These are phyloP conservation scores for Whitmania pigra DNA, from an alignment of 1,140 invertebrate genomes.

Conservation along the genomic window DNA sequence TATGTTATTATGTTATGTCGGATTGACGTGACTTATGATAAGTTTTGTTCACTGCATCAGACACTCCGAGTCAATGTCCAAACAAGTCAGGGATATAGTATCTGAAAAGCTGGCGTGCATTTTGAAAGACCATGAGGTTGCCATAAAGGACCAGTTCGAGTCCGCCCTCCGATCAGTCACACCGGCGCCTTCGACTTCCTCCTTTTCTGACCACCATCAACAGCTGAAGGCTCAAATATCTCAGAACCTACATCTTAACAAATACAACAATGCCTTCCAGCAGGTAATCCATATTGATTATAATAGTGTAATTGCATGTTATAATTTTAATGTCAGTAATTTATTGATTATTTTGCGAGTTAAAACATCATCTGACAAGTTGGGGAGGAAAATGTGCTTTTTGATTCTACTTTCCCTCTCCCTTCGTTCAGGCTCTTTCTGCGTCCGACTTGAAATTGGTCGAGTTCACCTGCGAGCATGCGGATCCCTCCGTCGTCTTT, in stretches of 20 bases:
- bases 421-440: slow-evolving; percentile 58
- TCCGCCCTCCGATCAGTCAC: slow-evolving; percentile 55
- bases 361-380: too few species aligned
- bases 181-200: slow-evolving; percentile 49
- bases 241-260: slow-evolving; percentile 57
- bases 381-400: too few species aligned
- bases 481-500: slow-evolving; percentile 64
- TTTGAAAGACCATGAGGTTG: slow-evolving; percentile 49
- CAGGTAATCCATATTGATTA: slow-evolving; percentile 34
- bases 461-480: slow-evolving; percentile 66
- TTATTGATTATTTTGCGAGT: too few species aligned
- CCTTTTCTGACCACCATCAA: slow-evolving; percentile 50
- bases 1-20: too few species aligned
- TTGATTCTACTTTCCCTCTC: too few species aligned
- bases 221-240: slow-evolving; percentile 55
- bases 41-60: too few species aligned
- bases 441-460: slow-evolving; percentile 71
- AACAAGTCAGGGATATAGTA: slow-evolving; percentile 36
- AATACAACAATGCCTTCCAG: slow-evolving; percentile 73
- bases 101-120: slow-evolving; percentile 49
- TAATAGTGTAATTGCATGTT: too few species aligned
- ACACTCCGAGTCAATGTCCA: too few species aligned
- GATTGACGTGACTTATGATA: too few species aligned
- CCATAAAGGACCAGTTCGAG: slow-evolving; percentile 49
- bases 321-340: neutral